These are phyloP conservation scores for Nixonia krombeini DNA, from an alignment of 1,140 invertebrate species.

Conservation along the genomic window DNA sequence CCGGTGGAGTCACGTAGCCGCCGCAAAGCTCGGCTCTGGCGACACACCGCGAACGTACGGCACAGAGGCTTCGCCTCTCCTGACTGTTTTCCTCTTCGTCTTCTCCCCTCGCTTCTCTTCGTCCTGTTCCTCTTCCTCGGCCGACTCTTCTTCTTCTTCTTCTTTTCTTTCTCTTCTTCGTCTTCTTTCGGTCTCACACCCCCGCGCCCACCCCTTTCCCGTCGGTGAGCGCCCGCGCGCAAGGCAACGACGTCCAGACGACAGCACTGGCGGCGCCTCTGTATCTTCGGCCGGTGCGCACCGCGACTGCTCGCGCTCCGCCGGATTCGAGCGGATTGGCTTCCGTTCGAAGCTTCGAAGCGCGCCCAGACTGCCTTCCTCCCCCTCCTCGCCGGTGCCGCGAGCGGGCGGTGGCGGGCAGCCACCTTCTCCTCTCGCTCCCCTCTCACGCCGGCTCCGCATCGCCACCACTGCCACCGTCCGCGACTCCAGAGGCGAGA, in stretches of 20 bases:
- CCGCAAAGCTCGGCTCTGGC: too few species aligned
- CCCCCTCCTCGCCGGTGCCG: conserved; percentile 52
- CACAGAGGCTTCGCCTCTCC: too few species aligned
- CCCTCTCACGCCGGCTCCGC: conserved; percentile 38
- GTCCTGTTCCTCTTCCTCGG: too few species aligned
- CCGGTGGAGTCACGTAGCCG: too few species aligned
- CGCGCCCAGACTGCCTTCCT: conserved; percentile 69
- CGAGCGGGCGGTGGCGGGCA: conserved; percentile 40
- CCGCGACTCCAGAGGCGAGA: conserved; percentile 58
- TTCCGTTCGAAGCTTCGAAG: conserved; percentile 69
- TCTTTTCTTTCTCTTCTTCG: conserved; percentile 11
- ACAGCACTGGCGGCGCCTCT: background rate
- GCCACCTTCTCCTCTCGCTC: conserved; percentile 27
- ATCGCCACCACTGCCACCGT: conserved; percentile 16
- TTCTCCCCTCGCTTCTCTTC: too few species aligned
- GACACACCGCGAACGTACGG: too few species aligned
- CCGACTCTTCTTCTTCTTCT: conserved; percentile 1
- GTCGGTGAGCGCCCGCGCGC: background rate
- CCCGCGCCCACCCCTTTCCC: background rate
- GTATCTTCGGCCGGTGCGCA: conserved; percentile 29
- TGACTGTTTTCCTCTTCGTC: too few species aligned
- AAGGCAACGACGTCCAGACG: conserved; percentile 1
- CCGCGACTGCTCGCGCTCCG: conserved; percentile 66
- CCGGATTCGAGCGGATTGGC: conserved; percentile 71
- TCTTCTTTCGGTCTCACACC: too few species aligned